A percentile compares a stretch with the other conserved stretches of the same genome.
Conservation (phyloP, 1,140 invertebrate species). For the Melanaphis sacchari region DNA sequence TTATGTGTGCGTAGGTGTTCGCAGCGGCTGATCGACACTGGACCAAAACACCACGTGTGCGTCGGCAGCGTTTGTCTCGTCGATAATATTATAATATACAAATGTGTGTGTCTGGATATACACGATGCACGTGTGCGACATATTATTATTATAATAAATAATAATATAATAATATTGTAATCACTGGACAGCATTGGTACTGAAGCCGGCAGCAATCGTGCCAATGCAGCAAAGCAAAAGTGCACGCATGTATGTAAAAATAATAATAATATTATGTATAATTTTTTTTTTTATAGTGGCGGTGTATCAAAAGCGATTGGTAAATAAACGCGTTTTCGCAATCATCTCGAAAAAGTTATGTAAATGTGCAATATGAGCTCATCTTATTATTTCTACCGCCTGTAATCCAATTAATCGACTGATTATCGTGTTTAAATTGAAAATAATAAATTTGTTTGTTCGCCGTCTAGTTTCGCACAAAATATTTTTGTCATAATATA, state of each 20-base stretch:
- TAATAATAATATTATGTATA: neutral
- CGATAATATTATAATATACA: neutral
- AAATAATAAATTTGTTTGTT: neutral
- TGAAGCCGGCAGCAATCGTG: neutral
- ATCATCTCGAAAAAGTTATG: neutral
- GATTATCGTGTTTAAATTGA: neutral
- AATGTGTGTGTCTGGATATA: neutral
- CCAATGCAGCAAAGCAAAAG: neutral
- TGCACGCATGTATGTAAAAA: neutral
- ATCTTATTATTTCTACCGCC: neutral
- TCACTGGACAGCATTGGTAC: neutral
- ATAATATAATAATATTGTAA: neutral
- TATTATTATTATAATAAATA: neutral
- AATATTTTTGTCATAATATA: neutral
- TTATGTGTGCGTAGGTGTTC: neutral
- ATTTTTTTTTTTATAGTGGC: neutral
- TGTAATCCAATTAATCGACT: neutral
- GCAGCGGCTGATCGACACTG: neutral
- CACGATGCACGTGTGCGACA: neutral
- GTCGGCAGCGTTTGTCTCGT: neutral
- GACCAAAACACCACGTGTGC: constrained; percentile 5
- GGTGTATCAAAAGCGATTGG: neutral
- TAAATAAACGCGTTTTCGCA: neutral
- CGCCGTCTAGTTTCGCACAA: too few relatives aligned
- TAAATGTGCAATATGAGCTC: neutral